Evolutionary conservation across 1,140 invertebrate species (phyloP).

Genomic region (Drosophila murphyi): DNA sequence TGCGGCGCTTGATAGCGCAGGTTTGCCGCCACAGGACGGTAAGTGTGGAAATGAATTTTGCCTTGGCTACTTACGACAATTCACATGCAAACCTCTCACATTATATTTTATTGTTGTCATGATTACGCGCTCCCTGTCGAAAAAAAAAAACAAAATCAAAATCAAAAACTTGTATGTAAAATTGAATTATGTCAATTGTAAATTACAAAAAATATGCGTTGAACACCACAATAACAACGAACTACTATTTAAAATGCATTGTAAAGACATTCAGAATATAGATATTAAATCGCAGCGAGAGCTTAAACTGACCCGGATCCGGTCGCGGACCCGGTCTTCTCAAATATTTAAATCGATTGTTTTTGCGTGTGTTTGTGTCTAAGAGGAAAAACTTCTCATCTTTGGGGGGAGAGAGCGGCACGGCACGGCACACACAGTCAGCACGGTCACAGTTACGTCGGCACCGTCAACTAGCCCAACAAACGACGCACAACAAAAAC

Average conservation of each 20-base stretch:
- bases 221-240: conserved; percentile 25
- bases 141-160: conserved; percentile 25
- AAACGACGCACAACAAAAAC: conserved; percentile 8
- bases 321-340: conserved; percentile 30
- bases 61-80: conserved; percentile 61
- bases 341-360: conserved; percentile 47
- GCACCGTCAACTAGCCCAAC: conserved; percentile 49
- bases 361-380: conserved; percentile 32
- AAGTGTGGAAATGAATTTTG: conserved; percentile 74
- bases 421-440: conserved; percentile 30
- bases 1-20: conserved; percentile 65
- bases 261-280: conserved; percentile 60
- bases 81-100: conserved; percentile 81
- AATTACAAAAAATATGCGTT: conserved; percentile 24
- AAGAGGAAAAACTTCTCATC: conserved; percentile 44
- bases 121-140: conserved; percentile 59
- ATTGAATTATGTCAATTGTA: conserved; percentile 35
- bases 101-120: conserved; percentile 81
- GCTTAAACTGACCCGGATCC: conserved; percentile 33
- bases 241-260: conserved; percentile 47
- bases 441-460: conserved; percentile 21
- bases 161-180: conserved; percentile 26
- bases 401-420: conserved; percentile 25
- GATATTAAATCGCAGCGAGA: conserved; percentile 44
- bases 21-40: conserved; percentile 72